Conservation (phyloP, 2,797 vertebrate species). For the Capromys pilorides region DNA sequence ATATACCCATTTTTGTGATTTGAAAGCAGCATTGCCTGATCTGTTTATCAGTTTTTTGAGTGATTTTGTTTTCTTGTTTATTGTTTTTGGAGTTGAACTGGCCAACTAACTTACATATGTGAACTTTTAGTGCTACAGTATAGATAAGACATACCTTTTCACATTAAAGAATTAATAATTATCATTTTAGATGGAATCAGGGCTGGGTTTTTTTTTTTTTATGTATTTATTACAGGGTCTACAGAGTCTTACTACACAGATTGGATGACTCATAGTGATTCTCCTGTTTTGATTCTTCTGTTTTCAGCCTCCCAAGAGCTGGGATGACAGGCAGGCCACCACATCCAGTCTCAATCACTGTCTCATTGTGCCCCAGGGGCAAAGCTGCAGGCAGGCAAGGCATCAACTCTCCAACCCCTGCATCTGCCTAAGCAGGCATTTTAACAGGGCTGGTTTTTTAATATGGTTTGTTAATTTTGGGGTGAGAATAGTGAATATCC, state of each 20-base stretch:
- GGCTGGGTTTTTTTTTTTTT: not conserved
- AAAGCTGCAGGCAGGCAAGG: too few relatives aligned
- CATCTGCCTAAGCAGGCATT: too few relatives aligned
- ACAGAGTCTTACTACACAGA: too few relatives aligned
- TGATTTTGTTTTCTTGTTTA: not conserved
- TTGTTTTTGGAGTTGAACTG: conserved; percentile 28
- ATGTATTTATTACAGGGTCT: too few relatives aligned
- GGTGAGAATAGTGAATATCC: not conserved
- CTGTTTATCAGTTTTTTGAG: not conserved
- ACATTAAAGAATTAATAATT: not conserved
- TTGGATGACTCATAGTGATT: too few relatives aligned
- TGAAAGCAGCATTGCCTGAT: not conserved
- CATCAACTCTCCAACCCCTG: too few relatives aligned
- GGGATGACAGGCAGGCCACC: too few relatives aligned
- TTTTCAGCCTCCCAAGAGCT: too few relatives aligned
- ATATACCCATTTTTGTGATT: conserved; percentile 14
- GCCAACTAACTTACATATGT: not conserved
- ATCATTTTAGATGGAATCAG: not conserved
- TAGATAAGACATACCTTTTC: not conserved
- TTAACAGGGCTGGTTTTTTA: not conserved
- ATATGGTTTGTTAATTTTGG: conserved; percentile 15
- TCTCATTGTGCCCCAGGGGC: too few relatives aligned
- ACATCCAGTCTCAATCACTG: too few relatives aligned
- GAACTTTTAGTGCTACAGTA: not conserved
- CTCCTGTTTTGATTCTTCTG: too few relatives aligned